A percentile compares a stretch with the other conserved stretches of the same genome.
phyloP scores from a whole-genome alignment of 2,797 vertebrate species.

The Florisuga fusca region DNA sequence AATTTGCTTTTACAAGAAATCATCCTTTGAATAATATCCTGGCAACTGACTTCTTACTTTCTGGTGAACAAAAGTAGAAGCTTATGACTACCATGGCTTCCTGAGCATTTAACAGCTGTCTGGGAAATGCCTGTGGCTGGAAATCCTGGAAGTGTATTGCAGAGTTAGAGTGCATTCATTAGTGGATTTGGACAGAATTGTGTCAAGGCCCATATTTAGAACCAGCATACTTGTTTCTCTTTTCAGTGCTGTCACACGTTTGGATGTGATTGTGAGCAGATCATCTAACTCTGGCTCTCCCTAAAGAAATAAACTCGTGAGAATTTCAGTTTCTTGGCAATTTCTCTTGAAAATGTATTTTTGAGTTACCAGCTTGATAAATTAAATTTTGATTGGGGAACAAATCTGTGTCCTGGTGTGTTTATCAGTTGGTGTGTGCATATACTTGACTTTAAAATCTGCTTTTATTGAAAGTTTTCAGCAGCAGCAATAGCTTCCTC shows the following conservation, averaged over 20 bases:
- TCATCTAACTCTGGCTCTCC: not conserved
- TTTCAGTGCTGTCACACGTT: not conserved
- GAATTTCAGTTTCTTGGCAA: not conserved
- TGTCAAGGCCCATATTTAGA: not conserved
- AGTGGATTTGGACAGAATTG: not conserved
- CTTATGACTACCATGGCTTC: not conserved
- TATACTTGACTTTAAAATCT: not conserved
- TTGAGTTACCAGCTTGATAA: constrained; percentile 2
- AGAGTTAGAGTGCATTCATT: not conserved
- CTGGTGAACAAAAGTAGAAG: not conserved
- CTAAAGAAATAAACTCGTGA: not conserved
- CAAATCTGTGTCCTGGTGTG: not conserved
- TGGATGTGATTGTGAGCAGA: not conserved
- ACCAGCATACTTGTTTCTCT: not conserved
- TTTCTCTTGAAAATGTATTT: constrained; percentile 31
- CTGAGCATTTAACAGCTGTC: constrained; percentile 62
- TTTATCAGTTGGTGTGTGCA: constrained; percentile 5
- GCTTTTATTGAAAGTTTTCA: not conserved
- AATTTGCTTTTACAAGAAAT: not conserved
- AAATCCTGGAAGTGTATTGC: not conserved
- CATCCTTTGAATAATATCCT: not conserved
- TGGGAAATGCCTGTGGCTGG: not conserved
- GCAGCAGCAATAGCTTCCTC: not conserved
- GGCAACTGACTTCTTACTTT: not conserved
- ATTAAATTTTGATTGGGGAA: constrained; percentile 50